phyloP scores from a whole-genome alignment of 2,113 vertebrate species.

The Trichomycterus rosablanca region DNA sequence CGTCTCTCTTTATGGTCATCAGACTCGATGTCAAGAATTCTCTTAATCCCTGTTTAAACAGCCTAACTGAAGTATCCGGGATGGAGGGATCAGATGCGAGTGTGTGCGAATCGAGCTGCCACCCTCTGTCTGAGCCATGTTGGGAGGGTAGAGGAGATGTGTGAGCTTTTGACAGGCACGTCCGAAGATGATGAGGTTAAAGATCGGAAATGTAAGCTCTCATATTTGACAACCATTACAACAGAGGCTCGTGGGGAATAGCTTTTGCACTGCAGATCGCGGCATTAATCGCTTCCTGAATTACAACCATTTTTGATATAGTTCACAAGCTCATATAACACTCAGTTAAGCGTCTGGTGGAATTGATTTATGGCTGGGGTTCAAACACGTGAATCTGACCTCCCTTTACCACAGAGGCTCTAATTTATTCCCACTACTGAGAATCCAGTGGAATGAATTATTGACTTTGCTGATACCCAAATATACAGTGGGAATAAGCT shows the following conservation, averaged over 20 bases:
- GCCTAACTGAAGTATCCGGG: constrained; percentile 9
- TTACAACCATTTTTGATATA: no score
- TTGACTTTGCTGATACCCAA: constrained; percentile 51
- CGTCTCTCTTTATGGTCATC: constrained; percentile 21
- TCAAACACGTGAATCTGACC: neutral
- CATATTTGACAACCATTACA: no score
- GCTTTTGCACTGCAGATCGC: constrained; percentile 10
- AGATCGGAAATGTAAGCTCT: constrained; percentile 21
- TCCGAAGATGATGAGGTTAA: constrained; percentile 10
- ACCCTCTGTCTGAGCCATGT: neutral
- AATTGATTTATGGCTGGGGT: no score
- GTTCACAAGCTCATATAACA: no score
- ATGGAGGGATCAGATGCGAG: constrained; percentile 22
- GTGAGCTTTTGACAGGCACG: constrained; percentile 2
- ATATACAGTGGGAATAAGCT: no score
- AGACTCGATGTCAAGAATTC: constrained; percentile 26
- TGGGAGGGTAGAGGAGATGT: no score
- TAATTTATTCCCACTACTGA: neutral
- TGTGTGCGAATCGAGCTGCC: constrained; percentile 1
- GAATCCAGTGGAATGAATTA: constrained; percentile 51
- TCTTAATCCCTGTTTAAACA: constrained; percentile 37
- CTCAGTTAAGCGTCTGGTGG: neutral
- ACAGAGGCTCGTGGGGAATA: neutral
- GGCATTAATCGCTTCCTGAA: constrained; percentile 15
- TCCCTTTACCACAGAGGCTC: neutral